Percentiles rank a stretch among this genome's conserved stretches.
phyloP scores from a whole-genome alignment of 2,113 vertebrate genomes.

The Otolemur garnettii region DNA sequence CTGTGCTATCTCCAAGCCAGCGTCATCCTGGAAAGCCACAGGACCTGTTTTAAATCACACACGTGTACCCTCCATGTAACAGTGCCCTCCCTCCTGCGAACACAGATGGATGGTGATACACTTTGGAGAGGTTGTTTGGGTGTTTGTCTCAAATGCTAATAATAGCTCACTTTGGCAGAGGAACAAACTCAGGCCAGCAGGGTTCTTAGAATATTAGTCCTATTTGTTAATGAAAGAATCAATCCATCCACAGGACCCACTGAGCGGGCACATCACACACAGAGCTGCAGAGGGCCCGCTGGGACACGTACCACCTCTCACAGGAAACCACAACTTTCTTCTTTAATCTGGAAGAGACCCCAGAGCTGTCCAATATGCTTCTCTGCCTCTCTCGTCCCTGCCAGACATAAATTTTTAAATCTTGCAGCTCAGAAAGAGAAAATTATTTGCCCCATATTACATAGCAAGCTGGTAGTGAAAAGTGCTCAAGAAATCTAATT shows the following conservation, averaged over 20 bases:
- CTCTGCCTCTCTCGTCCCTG: rapidly evolving
- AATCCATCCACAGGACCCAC: background rate
- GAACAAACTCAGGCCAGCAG: conserved; percentile 57
- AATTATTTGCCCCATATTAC: background rate
- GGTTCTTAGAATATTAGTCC: conserved; percentile 66
- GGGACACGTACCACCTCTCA: background rate
- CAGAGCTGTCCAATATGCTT: background rate
- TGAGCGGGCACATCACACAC: background rate
- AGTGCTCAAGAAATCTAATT: background rate
- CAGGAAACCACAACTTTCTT: background rate
- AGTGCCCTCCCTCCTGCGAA: background rate
- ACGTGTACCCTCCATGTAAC: background rate
- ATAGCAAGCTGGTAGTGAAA: background rate
- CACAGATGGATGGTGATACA: background rate
- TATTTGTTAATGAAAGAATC: conserved; percentile 56
- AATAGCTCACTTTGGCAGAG: conserved; percentile 40
- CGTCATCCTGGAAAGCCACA: background rate
- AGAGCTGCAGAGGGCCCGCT: background rate
- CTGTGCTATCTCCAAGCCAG: background rate
- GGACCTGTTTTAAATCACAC: background rate
- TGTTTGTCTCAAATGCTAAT: conserved; percentile 42
- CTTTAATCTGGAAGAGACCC: background rate
- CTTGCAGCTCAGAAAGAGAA: background rate
- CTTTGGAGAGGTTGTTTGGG: conserved; percentile 7
- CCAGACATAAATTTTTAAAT: background rate